Conservation (phyloP, 2,888 invertebrate species). For the Epistrophe grossulariae region DNA sequence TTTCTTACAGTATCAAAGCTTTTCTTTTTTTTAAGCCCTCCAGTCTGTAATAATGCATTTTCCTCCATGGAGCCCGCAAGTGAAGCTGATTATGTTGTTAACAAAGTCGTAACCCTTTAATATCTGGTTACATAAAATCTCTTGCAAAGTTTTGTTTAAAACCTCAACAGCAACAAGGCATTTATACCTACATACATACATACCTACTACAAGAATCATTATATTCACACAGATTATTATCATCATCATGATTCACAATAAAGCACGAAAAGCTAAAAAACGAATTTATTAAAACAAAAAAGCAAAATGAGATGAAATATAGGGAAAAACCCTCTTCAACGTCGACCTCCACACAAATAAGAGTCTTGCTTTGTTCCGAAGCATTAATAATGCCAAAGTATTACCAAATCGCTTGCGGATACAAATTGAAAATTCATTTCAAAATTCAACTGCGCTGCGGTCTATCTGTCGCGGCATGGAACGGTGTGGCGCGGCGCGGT, state of each 20-base stretch:
- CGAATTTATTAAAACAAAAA: slow-evolving; percentile 23
- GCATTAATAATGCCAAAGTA: slow-evolving; percentile 69
- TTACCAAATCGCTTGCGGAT: slow-evolving; percentile 70
- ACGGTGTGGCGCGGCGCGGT: too few species aligned
- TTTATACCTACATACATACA: background rate
- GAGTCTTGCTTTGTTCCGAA: slow-evolving; percentile 31
- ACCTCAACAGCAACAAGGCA: slow-evolving; percentile 34
- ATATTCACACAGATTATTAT: slow-evolving; percentile 53
- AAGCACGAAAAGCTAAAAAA: slow-evolving; percentile 10
- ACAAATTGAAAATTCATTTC: slow-evolving; percentile 70
- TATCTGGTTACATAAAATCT: slow-evolving; percentile 51
- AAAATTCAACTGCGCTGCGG: slow-evolving; percentile 54
- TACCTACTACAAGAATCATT: slow-evolving; percentile 1
- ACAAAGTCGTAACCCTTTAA: slow-evolving; percentile 39
- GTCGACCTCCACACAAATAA: slow-evolving; percentile 27
- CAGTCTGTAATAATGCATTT: slow-evolving; percentile 25
- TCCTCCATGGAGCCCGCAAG: background rate
- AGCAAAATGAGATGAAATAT: background rate
- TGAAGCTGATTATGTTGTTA: slow-evolving; percentile 45
- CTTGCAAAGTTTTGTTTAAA: slow-evolving; percentile 26
- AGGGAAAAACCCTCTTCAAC: slow-evolving; percentile 35
- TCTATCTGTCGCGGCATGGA: background rate
- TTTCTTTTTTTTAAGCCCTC: slow-evolving; percentile 1
- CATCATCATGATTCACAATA: slow-evolving; percentile 33
- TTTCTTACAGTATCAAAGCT: slow-evolving; percentile 5